Percentiles rank a stretch among this genome's conserved stretches.
phyloP scores from a whole-genome alignment of 2,888 invertebrate species.

The Scrobipalpa costella region DNA sequence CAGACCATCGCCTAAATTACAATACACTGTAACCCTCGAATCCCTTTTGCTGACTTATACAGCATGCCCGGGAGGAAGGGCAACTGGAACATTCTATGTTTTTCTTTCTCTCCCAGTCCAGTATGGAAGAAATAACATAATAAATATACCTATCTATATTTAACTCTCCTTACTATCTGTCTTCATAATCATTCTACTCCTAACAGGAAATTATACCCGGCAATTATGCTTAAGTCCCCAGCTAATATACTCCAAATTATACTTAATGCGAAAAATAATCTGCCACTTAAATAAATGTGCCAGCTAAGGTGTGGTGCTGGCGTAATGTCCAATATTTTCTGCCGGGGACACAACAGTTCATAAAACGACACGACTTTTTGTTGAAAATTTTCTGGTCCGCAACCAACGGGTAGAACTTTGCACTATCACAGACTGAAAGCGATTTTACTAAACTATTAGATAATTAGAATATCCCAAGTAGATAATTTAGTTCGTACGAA shows the following conservation, averaged over 20 bases:
- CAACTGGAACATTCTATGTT: too few species aligned
- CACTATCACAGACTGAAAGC: not conserved
- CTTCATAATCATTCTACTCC: not conserved
- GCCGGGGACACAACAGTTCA: not conserved
- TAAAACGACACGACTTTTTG: not conserved
- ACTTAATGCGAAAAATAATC: constrained; percentile 1
- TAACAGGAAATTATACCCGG: not conserved
- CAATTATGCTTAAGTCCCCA: not conserved
- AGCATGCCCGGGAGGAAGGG: too few species aligned
- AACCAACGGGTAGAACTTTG: not conserved
- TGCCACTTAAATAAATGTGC: constrained; percentile 7
- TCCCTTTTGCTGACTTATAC: too few species aligned
- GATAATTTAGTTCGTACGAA: too few species aligned
- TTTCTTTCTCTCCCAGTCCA: too few species aligned
- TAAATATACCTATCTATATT: not conserved
- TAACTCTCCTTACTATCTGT: not conserved
- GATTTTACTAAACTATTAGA: not conserved
- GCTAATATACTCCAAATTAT: constrained; percentile 3
- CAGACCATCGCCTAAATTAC: too few species aligned
- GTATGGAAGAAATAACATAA: too few species aligned
- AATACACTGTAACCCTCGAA: too few species aligned
- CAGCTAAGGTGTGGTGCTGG: not conserved
- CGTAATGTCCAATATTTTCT: constrained; percentile 3
- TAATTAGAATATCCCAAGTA: too few species aligned
- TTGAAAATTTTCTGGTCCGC: not conserved